Percentiles rank a stretch among this genome's conserved stretches.
Evolutionary conservation across 2,888 invertebrate species (phyloP).

Genomic region (Neoscelio sp.): DNA sequence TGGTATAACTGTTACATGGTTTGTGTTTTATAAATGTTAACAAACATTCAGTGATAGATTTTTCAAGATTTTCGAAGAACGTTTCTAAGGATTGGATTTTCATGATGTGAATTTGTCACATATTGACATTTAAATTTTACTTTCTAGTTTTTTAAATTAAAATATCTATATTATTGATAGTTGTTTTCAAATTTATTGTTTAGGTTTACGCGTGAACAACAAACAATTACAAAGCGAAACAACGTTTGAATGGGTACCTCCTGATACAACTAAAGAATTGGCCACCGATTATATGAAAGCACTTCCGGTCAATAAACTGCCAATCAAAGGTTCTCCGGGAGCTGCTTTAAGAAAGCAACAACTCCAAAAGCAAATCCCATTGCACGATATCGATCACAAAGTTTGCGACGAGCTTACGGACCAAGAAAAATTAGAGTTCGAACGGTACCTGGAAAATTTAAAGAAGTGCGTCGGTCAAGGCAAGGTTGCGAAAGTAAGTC

Average conservation of each 20-base stretch:
- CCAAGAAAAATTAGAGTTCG: conserved; percentile 83
- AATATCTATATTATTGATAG: too few species aligned
- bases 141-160: too few species aligned
- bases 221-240: conserved; percentile 86
- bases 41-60: too few species aligned
- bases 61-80: too few species aligned
- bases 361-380: conserved; percentile 92
- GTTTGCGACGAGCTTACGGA: conserved; percentile 85
- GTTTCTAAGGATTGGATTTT: too few species aligned
- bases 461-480: conserved; percentile 91
- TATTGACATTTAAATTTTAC: too few species aligned
- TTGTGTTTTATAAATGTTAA: too few species aligned
- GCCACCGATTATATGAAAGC: conserved; percentile 87
- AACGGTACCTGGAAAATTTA: conserved; percentile 85
- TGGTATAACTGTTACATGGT: too few species aligned
- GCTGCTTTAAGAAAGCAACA: conserved; percentile 91
- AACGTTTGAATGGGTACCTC: conserved; percentile 91
- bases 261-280: conserved; percentile 86
- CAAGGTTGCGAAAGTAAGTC: conserved; percentile 86
- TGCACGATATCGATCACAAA: conserved; percentile 90
- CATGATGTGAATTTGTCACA: too few species aligned
- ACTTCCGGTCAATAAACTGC: conserved; percentile 85
- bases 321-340: conserved; percentile 92
- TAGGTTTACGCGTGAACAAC: conserved; percentile 85
- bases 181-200: too few species aligned